Conservation (phyloP, 1,140 invertebrate genomes). For the Tenebrio molitor region DNA sequence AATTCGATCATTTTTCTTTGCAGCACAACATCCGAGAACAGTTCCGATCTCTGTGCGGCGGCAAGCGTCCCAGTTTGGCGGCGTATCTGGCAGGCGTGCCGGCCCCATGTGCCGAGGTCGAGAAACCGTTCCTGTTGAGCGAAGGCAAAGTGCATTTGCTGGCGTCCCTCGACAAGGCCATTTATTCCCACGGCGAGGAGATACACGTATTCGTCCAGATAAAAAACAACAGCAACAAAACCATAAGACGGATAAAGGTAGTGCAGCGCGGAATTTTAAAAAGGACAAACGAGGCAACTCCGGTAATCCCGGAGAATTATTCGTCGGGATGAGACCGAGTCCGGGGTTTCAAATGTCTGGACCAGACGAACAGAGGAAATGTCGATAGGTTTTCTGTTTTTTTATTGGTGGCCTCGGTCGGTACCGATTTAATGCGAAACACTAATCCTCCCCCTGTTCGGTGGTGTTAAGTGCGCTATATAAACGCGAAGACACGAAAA, state of each 20-base stretch:
- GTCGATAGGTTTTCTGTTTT: too few relatives aligned
- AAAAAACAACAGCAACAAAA: constrained; percentile 95
- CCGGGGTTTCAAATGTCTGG: too few relatives aligned
- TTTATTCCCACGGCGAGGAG: constrained; percentile 93
- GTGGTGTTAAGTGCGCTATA: neutral
- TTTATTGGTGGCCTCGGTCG: too few relatives aligned
- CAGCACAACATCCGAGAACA: constrained; percentile 48
- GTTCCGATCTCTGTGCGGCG: constrained; percentile 58
- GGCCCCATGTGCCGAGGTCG: constrained; percentile 67
- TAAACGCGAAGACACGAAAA: neutral
- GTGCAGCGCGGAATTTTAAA: constrained; percentile 50
- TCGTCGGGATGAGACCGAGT: too few relatives aligned
- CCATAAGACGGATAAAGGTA: constrained; percentile 92
- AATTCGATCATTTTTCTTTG: too few relatives aligned
- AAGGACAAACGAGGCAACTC: too few relatives aligned
- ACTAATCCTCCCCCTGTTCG: too few relatives aligned
- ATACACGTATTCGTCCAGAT: constrained; percentile 90
- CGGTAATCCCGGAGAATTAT: too few relatives aligned
- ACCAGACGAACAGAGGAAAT: too few relatives aligned
- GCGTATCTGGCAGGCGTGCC: constrained; percentile 60
- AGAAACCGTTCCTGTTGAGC: constrained; percentile 75
- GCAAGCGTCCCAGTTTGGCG: constrained; percentile 61
- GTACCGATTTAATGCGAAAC: too few relatives aligned
- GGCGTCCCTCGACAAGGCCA: constrained; percentile 93
- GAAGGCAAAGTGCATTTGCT: constrained; percentile 83